These are phyloP conservation scores for Diplosoma virens DNA, from an alignment of 23 tunicate genomes.

Conservation along the genomic window DNA sequence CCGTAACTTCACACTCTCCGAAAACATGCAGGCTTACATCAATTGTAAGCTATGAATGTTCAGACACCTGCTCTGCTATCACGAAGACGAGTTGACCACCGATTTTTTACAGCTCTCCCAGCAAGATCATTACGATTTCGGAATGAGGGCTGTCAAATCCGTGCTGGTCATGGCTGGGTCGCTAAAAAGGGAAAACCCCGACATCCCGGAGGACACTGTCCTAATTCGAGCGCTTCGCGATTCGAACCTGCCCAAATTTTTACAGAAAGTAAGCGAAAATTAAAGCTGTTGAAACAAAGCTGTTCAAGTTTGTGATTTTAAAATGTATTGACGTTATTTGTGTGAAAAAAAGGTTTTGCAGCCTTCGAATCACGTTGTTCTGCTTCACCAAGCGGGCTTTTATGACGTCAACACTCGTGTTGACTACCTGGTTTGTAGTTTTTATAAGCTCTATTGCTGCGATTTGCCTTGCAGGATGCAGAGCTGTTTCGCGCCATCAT, in stretches of 20 bases:
- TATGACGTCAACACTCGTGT: background rate
- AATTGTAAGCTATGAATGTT: too few species aligned
- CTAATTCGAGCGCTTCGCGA: slow-evolving; percentile 96
- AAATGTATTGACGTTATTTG: too few species aligned
- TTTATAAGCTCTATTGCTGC: background rate
- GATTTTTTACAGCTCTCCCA: slow-evolving; percentile 81
- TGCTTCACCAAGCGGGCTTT: background rate
- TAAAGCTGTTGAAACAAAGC: too few species aligned
- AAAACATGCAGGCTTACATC: too few species aligned
- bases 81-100: too few species aligned
- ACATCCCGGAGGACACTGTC: slow-evolving; percentile 74
- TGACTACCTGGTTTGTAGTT: background rate
- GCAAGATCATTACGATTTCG: slow-evolving; percentile 98
- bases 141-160: slow-evolving; percentile 98
- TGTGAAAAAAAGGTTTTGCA: too few species aligned
- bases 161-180: slow-evolving; percentile 96
- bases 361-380: background rate
- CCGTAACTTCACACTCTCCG: too few species aligned
- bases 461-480: slow-evolving; percentile 60
- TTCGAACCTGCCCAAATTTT: slow-evolving; percentile 89
- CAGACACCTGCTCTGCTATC: too few species aligned
- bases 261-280: slow-evolving; percentile 45
- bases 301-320: too few species aligned
- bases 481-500: slow-evolving; percentile 82
- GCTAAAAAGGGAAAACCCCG: slow-evolving; percentile 85